Percentiles rank a stretch among this genome's conserved stretches.
Conservation (phyloP, 2,113 vertebrate species). For the Copsychus sechellarum region DNA sequence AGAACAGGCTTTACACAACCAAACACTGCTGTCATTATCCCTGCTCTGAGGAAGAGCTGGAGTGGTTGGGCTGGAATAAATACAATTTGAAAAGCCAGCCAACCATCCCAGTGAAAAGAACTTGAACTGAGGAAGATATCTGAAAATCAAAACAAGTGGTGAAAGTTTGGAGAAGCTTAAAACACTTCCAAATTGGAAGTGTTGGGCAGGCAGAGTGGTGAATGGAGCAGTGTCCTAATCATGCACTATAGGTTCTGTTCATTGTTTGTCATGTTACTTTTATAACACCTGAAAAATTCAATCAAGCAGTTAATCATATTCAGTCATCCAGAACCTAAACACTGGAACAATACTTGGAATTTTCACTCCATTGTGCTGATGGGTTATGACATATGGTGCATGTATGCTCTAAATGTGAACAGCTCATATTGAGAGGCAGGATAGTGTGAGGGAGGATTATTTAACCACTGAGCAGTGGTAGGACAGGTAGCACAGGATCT, state of each 20-base stretch:
- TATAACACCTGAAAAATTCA: conserved; percentile 61
- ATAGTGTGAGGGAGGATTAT: not conserved
- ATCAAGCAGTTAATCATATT: conserved; percentile 65
- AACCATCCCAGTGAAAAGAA: not conserved
- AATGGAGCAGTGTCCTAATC: not conserved
- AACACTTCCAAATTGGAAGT: not conserved
- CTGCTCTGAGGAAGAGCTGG: not conserved
- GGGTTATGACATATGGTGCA: conserved; percentile 60
- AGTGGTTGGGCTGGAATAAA: not conserved
- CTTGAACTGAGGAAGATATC: not conserved
- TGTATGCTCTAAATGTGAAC: conserved; percentile 43
- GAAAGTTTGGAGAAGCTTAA: conserved; percentile 13
- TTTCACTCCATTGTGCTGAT: conserved; percentile 67
- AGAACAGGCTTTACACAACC: not conserved
- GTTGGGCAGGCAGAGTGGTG: not conserved
- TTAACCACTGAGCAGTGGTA: not conserved
- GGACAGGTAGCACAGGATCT: not conserved
- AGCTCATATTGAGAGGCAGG: not conserved
- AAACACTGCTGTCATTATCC: not conserved
- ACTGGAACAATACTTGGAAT: conserved; percentile 21
- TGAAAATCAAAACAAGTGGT: conserved; percentile 13
- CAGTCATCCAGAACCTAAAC: conserved; percentile 62
- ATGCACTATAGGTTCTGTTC: not conserved
- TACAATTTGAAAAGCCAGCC: conserved; percentile 41
- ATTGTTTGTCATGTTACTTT: conserved; percentile 48